Evolutionary conservation across 2,888 invertebrate species (phyloP), one percentile per base, ranked within the genome.

Genomic region (Heliconius ismenius): DNA sequence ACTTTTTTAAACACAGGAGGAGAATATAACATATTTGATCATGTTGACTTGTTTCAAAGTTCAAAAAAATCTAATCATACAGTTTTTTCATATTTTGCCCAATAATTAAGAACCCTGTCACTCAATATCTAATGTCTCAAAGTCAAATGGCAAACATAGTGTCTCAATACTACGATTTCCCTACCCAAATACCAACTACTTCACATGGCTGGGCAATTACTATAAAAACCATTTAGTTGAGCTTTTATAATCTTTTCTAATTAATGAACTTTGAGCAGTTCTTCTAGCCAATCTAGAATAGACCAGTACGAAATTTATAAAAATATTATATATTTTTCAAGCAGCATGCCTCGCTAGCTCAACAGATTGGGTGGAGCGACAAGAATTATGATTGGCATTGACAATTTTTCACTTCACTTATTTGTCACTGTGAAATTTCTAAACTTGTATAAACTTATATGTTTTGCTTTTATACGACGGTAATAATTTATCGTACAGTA

Each of bases 401-500:
- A 65, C 39, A 65, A 65, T 39, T 65, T 65, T 65, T 36, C 64
- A 36, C 64, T 36, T 18, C 64, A n/a, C 11, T 36, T 65, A n/a
- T 32, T 32, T 65, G 65, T 65, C 65, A 65, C 21, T 36, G 65
- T 36, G 36, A 10, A 36, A 21, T 36, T 65, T 65, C 36, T 36
- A 36, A 6, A n/a, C 3, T n/a, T 65, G 10, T 64, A 49, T 7
- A 49, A 49, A 64, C 11, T 13, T 36, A 36, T n/a, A 0, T n/a
- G 3, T 21, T 32, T 32, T 26, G n/a, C 15, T 28, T 63, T 28
- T 15, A 28, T 28, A 28, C 7, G 63, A 10, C 15, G 2, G 3
- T 28, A 28, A 63, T 63, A 63, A 24, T 4, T 54, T 54, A 54
- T 54, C n/a, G n/a, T 3, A 3, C n/a, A 58, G 58, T 58, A 58